A percentile compares a stretch with the other conserved stretches of the same genome.
Evolutionary conservation across 1,140 invertebrate species (phyloP).

Genomic region (Drosophila subpulchrella): DNA sequence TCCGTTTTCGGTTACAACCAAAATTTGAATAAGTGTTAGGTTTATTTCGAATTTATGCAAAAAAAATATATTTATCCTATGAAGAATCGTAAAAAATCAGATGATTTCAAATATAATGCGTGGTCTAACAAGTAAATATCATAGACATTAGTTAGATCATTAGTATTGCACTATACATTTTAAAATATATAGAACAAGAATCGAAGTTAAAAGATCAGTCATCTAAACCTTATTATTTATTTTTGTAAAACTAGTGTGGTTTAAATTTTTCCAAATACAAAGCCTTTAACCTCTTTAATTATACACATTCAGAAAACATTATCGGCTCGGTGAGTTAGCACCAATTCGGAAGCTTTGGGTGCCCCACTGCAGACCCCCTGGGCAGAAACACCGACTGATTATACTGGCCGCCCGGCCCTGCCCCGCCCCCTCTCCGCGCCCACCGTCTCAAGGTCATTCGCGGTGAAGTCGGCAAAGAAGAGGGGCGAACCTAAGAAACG

Average conservation of each 20-base stretch:
- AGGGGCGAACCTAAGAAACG: constrained; percentile 43
- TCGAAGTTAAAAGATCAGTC: no score
- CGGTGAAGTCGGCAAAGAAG: constrained; percentile 18
- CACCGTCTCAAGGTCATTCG: constrained; percentile 61
- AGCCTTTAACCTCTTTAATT: constrained; percentile 33
- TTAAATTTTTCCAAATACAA: background rate
- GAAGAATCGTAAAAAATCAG: no score
- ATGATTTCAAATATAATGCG: no score
- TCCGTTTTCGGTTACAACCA: no score
- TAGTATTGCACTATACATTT: no score
- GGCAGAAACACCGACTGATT: constrained; percentile 28
- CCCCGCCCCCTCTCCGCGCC: constrained; percentile 1
- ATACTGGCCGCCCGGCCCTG: constrained; percentile 34
- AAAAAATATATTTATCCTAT: no score
- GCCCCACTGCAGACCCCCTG: constrained; percentile 28
- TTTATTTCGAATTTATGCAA: no score
- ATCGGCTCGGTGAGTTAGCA: constrained; percentile 26
- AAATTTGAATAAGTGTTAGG: no score
- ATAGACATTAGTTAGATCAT: no score
- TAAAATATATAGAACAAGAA: no score
- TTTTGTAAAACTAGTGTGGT: background rate
- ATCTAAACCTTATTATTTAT: background rate
- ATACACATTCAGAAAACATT: constrained; percentile 45
- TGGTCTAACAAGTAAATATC: no score
- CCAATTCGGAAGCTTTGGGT: constrained; percentile 62